phyloP scores from a whole-genome alignment of 2,113 vertebrate species.

The Circaetus gallicus region DNA sequence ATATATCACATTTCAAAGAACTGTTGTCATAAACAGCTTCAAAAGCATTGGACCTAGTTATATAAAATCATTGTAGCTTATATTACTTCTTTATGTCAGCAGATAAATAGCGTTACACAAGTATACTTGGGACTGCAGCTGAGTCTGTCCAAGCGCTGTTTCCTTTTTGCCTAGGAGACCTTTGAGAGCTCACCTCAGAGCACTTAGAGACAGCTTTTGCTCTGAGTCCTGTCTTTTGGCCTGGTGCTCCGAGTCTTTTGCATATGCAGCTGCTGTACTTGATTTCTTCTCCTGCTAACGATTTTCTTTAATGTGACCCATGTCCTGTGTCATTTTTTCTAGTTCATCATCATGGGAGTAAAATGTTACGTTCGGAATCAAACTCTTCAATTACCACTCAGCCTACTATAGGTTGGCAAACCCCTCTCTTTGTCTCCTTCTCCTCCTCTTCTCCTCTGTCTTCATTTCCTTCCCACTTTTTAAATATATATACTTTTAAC shows the following conservation, averaged over 20 bases:
- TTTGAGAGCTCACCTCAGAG: conserved; percentile 9
- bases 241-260: conserved; percentile 69
- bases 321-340: conserved; percentile 92
- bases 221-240: conserved; percentile 62
- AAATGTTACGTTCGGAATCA: conserved; percentile 99
- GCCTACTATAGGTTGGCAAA: conserved; percentile 99
- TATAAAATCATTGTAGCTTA: not conserved
- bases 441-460: conserved; percentile 61
- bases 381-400: conserved; percentile 99
- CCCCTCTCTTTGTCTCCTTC: conserved; percentile 86
- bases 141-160: not conserved
- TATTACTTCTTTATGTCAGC: conserved; percentile 45
- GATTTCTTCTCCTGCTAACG: conserved; percentile 81
- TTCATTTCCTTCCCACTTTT: conserved; percentile 68
- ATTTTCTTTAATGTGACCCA: conserved; percentile 83
- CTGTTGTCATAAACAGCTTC: not conserved
- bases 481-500: conserved; percentile 62
- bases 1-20: not conserved
- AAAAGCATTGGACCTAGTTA: not conserved
- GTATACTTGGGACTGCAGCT: not conserved
- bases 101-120: not conserved
- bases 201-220: conserved; percentile 36
- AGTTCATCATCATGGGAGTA: conserved; percentile 99
- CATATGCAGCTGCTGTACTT: conserved; percentile 76
- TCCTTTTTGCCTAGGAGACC: not conserved